Evolutionary conservation across 1,140 invertebrate species (phyloP).

Genomic region (Diuraphis noxia): DNA sequence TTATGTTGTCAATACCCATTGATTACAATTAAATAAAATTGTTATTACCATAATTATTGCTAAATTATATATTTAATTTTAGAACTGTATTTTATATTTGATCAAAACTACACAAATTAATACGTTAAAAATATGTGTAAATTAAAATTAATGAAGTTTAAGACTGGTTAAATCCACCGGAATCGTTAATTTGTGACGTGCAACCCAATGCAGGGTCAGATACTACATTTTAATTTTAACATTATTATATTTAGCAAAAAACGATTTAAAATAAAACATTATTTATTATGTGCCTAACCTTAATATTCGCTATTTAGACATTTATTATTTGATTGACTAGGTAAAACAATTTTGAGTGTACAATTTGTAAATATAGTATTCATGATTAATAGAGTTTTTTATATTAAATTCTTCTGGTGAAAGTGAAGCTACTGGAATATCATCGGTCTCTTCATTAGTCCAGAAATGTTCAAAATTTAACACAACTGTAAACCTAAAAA

Average conservation of each 20-base stretch:
- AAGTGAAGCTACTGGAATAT: background rate
- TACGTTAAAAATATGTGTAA: too few species aligned
- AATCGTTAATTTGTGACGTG: too few species aligned
- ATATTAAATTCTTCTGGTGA: background rate
- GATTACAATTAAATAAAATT: too few species aligned
- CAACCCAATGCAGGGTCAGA: too few species aligned
- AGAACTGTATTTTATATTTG: too few species aligned
- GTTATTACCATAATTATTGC: too few species aligned
- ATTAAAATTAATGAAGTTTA: too few species aligned
- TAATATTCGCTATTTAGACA: background rate
- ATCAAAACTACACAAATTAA: too few species aligned
- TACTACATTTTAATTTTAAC: background rate
- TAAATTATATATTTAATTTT: too few species aligned
- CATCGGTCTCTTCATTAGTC: constrained; percentile 19
- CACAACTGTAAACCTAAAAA: constrained; percentile 32
- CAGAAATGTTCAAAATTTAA: constrained; percentile 17
- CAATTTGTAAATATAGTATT: constrained; percentile 14
- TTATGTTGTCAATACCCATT: too few species aligned
- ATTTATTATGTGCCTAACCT: background rate
- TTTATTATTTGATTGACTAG: background rate
- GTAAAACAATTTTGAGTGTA: constrained; percentile 13
- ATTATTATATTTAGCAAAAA: too few species aligned
- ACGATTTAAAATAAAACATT: background rate
- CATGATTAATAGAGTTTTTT: constrained; percentile 2
- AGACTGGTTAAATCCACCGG: too few species aligned